phyloP scores from a whole-genome alignment of 2,113 vertebrate species.

The Colinus virginianus region DNA sequence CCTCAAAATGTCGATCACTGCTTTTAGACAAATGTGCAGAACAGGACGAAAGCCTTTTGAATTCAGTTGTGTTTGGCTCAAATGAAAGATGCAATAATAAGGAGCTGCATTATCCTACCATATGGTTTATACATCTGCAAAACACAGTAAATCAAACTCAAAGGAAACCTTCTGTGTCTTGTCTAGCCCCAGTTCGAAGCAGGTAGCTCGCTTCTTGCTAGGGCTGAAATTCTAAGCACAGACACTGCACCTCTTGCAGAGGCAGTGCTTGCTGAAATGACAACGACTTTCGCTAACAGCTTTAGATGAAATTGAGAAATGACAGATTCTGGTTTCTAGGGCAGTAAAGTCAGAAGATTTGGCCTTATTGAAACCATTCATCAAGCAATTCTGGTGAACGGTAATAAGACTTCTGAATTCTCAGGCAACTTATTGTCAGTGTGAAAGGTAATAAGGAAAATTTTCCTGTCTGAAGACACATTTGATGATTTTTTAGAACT shows the following conservation, averaged over 20 bases:
- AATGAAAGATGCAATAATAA: neutral
- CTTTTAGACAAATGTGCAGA: neutral
- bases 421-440: neutral
- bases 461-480: neutral
- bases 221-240: neutral
- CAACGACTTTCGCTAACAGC: neutral
- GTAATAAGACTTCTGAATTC: neutral
- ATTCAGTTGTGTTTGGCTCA: neutral
- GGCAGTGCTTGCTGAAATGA: neutral
- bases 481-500: neutral
- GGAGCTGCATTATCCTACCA: neutral
- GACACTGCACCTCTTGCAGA: neutral
- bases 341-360: neutral
- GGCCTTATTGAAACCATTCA: neutral
- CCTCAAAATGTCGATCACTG: neutral
- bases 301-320: neutral
- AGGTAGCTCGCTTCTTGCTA: neutral
- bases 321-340: neutral
- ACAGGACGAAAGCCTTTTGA: neutral
- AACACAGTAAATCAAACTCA: neutral
- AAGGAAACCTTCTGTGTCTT: neutral
- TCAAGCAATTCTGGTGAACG: neutral
- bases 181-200: neutral
- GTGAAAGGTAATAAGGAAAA: neutral
- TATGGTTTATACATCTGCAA: neutral